phyloP scores from a whole-genome alignment of 2,888 invertebrate species.

The Hypena proboscidalis region DNA sequence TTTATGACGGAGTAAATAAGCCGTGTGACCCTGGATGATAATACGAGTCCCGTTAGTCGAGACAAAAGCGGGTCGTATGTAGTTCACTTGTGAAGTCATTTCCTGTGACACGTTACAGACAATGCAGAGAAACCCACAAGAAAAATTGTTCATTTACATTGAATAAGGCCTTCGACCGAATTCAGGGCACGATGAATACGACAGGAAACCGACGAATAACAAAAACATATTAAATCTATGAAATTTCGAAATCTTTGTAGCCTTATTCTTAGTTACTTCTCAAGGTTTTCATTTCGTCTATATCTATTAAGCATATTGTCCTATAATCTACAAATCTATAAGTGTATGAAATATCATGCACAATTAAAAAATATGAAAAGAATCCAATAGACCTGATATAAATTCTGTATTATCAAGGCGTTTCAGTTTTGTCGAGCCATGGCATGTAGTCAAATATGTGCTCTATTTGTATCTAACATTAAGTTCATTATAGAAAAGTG shows the following conservation, averaged over 20 bases:
- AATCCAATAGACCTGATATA: too few relatives aligned
- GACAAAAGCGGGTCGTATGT: slow-evolving; percentile 57
- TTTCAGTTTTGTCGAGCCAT: too few relatives aligned
- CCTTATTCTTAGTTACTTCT: slow-evolving; percentile 23
- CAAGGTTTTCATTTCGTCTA: slow-evolving; percentile 10
- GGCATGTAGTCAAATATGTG: too few relatives aligned
- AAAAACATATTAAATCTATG: slow-evolving; percentile 24
- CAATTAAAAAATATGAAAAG: too few relatives aligned
- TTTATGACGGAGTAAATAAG: slow-evolving; percentile 47
- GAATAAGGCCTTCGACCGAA: slow-evolving; percentile 51
- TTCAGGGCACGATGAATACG: slow-evolving; percentile 28
- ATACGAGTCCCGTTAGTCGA: slow-evolving; percentile 61
- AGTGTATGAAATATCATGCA: too few relatives aligned
- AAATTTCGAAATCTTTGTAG: slow-evolving; percentile 24
- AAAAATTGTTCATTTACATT: slow-evolving; percentile 67
- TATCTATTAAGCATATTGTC: too few relatives aligned
- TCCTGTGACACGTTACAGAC: slow-evolving; percentile 57
- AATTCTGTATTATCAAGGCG: too few relatives aligned
- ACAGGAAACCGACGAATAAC: slow-evolving; percentile 41
- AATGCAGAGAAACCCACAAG: slow-evolving; percentile 56
- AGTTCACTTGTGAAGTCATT: slow-evolving; percentile 61
- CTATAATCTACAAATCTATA: too few relatives aligned
- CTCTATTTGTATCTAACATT: too few relatives aligned
- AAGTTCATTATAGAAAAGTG: too few relatives aligned
- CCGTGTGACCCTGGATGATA: slow-evolving; percentile 59